Evolutionary conservation across 1,140 invertebrate species (phyloP), one percentile per base, ranked within the genome.

Genomic region (Euglossa dilemma): DNA sequence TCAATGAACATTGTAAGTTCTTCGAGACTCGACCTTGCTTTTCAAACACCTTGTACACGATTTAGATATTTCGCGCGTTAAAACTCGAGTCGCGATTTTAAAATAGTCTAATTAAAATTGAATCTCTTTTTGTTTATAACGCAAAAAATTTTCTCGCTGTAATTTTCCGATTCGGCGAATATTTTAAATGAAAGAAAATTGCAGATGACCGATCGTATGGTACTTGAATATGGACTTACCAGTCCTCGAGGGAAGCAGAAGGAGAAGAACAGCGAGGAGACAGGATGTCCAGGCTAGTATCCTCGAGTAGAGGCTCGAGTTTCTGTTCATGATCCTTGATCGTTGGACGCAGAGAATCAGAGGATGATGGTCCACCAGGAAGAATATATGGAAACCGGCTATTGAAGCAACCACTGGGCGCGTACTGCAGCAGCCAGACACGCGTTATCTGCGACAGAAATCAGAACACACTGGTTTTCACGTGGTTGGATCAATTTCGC

Each of bases 341-440:
- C 20, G 79, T 86, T 63, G 1, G 69, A 66, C 67, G 70, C 52
- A 23, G 54, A 77, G 50, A 64, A 83, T 82, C 81, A 84, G 85
- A 72, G 85, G 45, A 73, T 61, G 77, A 20, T 80, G 12, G 12
- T 23, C 50, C 11, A 25, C 36, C 20, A 6, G 6, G 5, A 25
- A 16, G 50, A 57, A 54, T 70, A 66, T 14, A n/a, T 9, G 20
- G 23, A 45, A 36, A 73, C 11, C 71, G 64, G 72, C 74, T 91
- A 91, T 67, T 87, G 85, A 85, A 87, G 78, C 73, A 89, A 87
- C 83, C 90, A 85, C 84, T 87, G 89, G 71, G 80, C 82, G 47
- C 87, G 82, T 79, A 91, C 87, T 92, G 87, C 63, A 78, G 86
- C 87, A 80, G 85, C 89, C 89, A 91, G 87, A 83, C 92, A 89